A percentile compares a stretch with the other conserved stretches of the same genome.
phyloP scores from a whole-genome alignment of 2,113 vertebrate genomes.

The Cyanistes caeruleus region DNA sequence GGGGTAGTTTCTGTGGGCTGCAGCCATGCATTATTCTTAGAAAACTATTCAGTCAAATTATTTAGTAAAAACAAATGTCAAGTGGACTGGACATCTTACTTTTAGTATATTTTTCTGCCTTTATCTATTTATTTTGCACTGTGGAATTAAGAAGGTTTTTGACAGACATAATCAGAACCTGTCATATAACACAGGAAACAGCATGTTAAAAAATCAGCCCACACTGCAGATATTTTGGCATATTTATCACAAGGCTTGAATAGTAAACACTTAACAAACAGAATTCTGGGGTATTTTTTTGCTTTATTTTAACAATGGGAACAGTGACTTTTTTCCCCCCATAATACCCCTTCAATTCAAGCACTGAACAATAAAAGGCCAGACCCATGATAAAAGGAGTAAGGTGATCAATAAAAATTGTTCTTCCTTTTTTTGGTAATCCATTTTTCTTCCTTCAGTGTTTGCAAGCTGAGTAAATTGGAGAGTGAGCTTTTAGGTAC shows the following conservation, averaged over 20 bases:
- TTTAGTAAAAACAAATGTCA: slow-evolving; percentile 33
- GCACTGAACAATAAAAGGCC: not conserved
- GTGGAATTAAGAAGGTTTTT: slow-evolving; percentile 36
- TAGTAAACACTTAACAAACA: not conserved
- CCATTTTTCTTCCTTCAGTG: not conserved
- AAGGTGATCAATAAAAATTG: slow-evolving; percentile 53
- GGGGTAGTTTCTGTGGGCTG: not conserved
- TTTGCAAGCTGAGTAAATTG: slow-evolving; percentile 19
- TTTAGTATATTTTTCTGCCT: not conserved
- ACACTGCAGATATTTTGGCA: slow-evolving; percentile 55
- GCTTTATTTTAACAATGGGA: slow-evolving; percentile 4
- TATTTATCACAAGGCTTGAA: slow-evolving; percentile 37
- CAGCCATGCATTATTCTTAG: slow-evolving; percentile 15
- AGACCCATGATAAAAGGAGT: not conserved
- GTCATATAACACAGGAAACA: slow-evolving; percentile 24
- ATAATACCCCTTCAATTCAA: slow-evolving; percentile 13
- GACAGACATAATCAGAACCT: slow-evolving; percentile 58
- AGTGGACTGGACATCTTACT: slow-evolving; percentile 2
- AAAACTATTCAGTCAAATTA: slow-evolving; percentile 12
- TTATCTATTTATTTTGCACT: slow-evolving; percentile 45
- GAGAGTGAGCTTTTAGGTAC: slow-evolving; percentile 32
- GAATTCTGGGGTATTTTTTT: not conserved
- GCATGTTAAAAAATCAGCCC: slow-evolving; percentile 43
- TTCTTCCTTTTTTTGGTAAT: not conserved
- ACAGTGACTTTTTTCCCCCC: not conserved